These are phyloP conservation scores for Drosophila bocki DNA, from an alignment of 1,140 invertebrate genomes.

Conservation along the genomic window DNA sequence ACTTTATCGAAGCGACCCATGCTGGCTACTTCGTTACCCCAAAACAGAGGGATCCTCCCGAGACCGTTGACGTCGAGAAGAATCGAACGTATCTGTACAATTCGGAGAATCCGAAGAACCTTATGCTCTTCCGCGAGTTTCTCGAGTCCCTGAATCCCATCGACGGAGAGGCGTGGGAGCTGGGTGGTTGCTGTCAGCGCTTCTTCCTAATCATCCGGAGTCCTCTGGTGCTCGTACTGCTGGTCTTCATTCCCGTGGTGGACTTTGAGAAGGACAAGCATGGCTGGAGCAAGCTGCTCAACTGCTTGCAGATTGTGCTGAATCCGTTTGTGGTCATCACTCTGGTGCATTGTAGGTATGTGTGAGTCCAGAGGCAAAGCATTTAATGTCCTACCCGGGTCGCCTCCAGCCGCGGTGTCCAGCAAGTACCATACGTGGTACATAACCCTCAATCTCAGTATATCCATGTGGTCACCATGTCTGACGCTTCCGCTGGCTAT, in stretches of 20 bases:
- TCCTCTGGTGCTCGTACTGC: slow-evolving; percentile 27
- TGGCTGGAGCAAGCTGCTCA: slow-evolving; percentile 67
- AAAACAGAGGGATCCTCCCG: neutral
- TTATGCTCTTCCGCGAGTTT: slow-evolving; percentile 39
- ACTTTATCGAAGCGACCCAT: neutral
- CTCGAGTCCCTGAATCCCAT: slow-evolving; percentile 37
- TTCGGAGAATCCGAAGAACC: slow-evolving; percentile 36
- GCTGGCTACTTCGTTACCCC: slow-evolving; percentile 8
- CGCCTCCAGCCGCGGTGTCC: slow-evolving; percentile 20
- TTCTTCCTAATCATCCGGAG: slow-evolving; percentile 9
- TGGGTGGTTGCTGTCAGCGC: slow-evolving; percentile 16
- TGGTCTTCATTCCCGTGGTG: slow-evolving; percentile 46
- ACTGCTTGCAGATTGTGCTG: slow-evolving; percentile 54
- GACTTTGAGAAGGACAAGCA: slow-evolving; percentile 53
- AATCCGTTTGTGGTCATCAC: slow-evolving; percentile 41
- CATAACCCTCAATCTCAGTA: slow-evolving; percentile 1
- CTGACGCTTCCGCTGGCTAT: slow-evolving; percentile 51
- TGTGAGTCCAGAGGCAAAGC: rapidly evolving
- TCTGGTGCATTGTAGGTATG: slow-evolving; percentile 39
- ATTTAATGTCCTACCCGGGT: neutral
- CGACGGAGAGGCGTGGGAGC: slow-evolving; percentile 18
- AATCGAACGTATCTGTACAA: slow-evolving; percentile 35
- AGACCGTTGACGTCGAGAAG: slow-evolving; percentile 7
- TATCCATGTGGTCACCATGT: slow-evolving; percentile 33
- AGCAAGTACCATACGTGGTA: slow-evolving; percentile 23